Evolutionary conservation across 2,113 vertebrate species (phyloP), one percentile per base, ranked within the genome.

Genomic region (Leptodactylus fuscus): DNA sequence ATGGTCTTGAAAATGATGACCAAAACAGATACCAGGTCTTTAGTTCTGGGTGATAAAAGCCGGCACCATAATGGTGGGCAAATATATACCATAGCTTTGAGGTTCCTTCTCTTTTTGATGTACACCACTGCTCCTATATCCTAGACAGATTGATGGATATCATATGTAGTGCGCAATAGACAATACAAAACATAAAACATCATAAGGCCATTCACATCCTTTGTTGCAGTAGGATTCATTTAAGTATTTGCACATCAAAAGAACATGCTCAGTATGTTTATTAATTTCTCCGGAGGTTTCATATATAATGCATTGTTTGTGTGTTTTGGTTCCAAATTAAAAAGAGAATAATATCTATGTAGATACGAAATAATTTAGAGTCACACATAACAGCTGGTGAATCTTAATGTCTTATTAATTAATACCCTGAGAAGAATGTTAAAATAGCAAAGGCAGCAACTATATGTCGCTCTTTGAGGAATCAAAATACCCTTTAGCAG

Each of bases 251-350:
- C 46, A 46, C 71, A 29, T 48, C 44, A 74, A 48, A 71, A 48
- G 41, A 48, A 46, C 11, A 74, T 48, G 27, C 41, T 48, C 22
- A 48, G n/a, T 27, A 48, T 48, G 41, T 74, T 46, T 48, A 48
- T 48, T 48, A 27, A 48, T 74, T 9, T 27, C 71, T 74, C 41
- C 12, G 3, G 71, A 48, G 41, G 71, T 27, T 48, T 74, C 22
- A 74, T 48, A 74, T 74, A 74, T 74, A 74, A 48, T 74, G 71
- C 71, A 74, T 74, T 48, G 71, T 74, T 74, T 74, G 24, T 74
- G 38, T 73, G 32, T n/a, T 73, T 73, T 73, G 24, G 41, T 74
- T 15, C 15, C n/a, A 16, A 27, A 74, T 48, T 46, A 46, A 16
- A 48, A 74, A 48, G 24, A 29, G 46, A 74, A 44, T 74, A 74